Conservation (phyloP, 64 coral and sea anemone species). For the Acropora tenuis region DNA sequence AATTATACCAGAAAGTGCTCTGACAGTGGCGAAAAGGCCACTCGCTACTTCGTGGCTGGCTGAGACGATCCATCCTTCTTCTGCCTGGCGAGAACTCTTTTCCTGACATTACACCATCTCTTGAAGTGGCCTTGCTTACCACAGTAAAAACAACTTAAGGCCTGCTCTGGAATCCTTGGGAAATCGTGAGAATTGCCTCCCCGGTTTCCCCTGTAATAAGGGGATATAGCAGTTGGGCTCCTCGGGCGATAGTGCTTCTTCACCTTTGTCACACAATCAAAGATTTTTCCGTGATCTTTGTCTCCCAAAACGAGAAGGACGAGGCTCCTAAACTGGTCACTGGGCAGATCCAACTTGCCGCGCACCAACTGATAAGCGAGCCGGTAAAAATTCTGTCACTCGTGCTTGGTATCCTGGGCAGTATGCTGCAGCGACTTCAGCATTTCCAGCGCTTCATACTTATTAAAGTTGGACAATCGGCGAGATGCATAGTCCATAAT, state of each 20-base stretch:
- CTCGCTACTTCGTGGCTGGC: not conserved
- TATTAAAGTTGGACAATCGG: no score
- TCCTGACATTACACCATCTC: not conserved
- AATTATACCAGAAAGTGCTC: not conserved
- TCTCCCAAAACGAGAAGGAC: no score
- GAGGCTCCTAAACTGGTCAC: no score
- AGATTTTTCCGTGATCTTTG: not conserved
- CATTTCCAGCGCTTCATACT: no score
- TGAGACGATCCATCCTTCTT: not conserved
- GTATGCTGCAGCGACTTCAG: no score
- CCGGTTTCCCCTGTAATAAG: not conserved
- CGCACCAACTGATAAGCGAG: no score
- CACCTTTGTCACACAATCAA: not conserved
- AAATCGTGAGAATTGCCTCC: not conserved
- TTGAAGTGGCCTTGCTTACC: constrained; percentile 2
- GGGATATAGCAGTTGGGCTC: not conserved
- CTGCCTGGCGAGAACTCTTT: not conserved
- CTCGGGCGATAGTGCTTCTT: not conserved
- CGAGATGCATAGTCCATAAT: no score
- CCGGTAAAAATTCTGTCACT: no score
- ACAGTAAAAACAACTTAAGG: not conserved
- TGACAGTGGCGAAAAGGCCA: not conserved
- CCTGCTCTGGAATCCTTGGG: not conserved
- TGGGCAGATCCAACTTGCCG: no score
- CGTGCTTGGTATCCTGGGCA: no score